Evolutionary conservation across 2,113 vertebrate species (phyloP), one percentile per base, ranked within the genome.

Genomic region (Eclectus roratus): DNA sequence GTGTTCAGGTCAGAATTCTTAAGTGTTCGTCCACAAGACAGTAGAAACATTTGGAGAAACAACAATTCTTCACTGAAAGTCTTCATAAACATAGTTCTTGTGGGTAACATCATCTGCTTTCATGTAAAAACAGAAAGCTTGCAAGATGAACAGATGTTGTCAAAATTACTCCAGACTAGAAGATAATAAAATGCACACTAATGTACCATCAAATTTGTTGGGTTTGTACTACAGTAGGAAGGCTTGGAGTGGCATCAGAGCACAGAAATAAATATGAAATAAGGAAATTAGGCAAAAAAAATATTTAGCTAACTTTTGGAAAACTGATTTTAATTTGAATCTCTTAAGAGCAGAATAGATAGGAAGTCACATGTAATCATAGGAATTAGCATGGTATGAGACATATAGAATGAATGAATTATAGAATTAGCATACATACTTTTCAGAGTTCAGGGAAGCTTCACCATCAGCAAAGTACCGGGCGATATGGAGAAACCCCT

Each of bases 401-500:
- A 56, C 2, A 12, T 9, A 29, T 7, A 16, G 6, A 50, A 47
- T 55, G 28, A 41, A 31, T 1, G 28, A 79, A 63, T 8, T 7
- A 49, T 6, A 43, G 50, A 80, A 50, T 37, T 17, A 46, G 1
- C 12, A 70, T 23, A 35, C 2, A 44, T 69, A 33, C 1, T 56
- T 78, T 76, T 55, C 29, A 21, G 68, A 23, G 17, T 29, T 79
- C 15, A 39, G n/a, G 52, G 21, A 56, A 73, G 24, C 3, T 44
- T 16, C 31, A 52, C 0, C 18, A 72, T 7, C 41, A 73, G 23
- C 9, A n/a, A 47, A 55, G 10, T 63, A 24, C 3, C 11, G 10
- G 8, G 7, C 12, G 13, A 13, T 11, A 31, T 25, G 28, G 23
- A 18, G 47, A 85, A 64, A 33, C 0, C 4, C 6, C 10, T 39